Evolutionary conservation across 2,113 vertebrate genomes (phyloP).

Genomic region (Urocitellus parryii): DNA sequence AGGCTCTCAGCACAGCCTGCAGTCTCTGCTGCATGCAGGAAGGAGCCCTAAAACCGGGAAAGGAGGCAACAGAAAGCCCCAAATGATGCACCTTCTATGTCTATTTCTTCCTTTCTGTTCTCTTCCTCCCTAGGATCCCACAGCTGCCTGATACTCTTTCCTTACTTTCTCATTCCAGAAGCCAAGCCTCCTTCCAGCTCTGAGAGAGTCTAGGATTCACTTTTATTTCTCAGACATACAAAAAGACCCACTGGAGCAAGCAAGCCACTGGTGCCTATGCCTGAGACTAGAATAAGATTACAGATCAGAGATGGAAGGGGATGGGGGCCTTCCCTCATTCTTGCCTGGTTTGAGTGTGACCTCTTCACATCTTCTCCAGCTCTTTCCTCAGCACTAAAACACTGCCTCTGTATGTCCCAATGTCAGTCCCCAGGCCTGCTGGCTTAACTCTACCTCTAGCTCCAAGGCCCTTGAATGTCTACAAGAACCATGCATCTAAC

Average conservation of each 20-base stretch:
- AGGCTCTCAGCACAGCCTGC: not conserved
- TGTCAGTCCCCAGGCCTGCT: not conserved
- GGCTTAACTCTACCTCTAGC: not conserved
- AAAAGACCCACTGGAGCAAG: not conserved
- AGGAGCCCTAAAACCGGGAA: not conserved
- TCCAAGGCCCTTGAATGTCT: not conserved
- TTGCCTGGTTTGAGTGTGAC: not conserved
- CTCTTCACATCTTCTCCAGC: not conserved
- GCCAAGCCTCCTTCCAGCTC: not conserved
- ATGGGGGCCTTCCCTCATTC: not conserved
- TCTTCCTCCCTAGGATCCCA: not conserved
- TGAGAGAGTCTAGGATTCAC: not conserved
- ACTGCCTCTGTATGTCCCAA: not conserved
- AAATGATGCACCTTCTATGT: accelerated
- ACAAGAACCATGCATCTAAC: not conserved
- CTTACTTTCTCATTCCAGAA: not conserved
- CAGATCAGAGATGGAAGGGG: too few species aligned
- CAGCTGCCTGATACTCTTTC: not conserved
- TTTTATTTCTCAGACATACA: not conserved
- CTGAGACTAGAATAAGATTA: too few species aligned
- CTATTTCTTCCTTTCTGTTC: accelerated
- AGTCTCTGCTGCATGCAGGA: accelerated
- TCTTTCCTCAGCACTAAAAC: not conserved
- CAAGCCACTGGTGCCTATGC: accelerated
- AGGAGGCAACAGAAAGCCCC: not conserved